Conservation (phyloP, 2,113 vertebrate species). For the Genyomyrus donnyi region DNA sequence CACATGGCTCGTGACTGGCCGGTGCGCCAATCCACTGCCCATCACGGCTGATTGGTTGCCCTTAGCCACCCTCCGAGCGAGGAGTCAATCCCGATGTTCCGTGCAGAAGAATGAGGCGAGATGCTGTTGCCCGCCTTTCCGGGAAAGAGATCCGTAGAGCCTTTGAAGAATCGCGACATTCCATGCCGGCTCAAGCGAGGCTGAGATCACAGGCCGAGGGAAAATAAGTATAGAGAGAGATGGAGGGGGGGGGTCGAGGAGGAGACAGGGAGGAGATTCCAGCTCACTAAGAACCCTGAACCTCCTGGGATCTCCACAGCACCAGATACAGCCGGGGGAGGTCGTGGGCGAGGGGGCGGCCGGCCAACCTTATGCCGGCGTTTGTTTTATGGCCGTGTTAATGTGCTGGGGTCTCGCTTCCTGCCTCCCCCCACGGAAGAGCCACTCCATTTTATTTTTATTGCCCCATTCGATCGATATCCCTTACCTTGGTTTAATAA, state of each 20-base stretch:
- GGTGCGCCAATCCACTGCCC: slow-evolving; percentile 7
- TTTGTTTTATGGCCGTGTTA: slow-evolving; percentile 54
- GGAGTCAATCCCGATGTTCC: slow-evolving; percentile 38
- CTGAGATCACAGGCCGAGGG: slow-evolving; percentile 40
- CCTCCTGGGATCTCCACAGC: slow-evolving; percentile 46
- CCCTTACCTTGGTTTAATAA: slow-evolving; percentile 11
- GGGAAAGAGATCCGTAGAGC: slow-evolving; percentile 45
- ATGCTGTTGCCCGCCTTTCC: slow-evolving; percentile 42
- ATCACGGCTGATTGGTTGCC: slow-evolving; percentile 29
- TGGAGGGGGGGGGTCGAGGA: slow-evolving; percentile 5
- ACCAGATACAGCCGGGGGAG: slow-evolving; percentile 53
- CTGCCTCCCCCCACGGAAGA: background rate
- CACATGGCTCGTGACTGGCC: background rate
- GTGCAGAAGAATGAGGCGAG: slow-evolving; percentile 37
- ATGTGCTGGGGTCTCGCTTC: slow-evolving; percentile 44
- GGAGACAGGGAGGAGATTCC: slow-evolving; percentile 47
- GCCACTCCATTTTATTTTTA: background rate
- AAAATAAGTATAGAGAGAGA: slow-evolving; percentile 24
- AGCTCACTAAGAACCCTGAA: slow-evolving; percentile 54
- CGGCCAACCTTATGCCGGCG: slow-evolving; percentile 37
- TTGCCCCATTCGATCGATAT: slow-evolving; percentile 5
- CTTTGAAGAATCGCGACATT: slow-evolving; percentile 45
- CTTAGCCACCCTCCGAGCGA: slow-evolving; percentile 40
- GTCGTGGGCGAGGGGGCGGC: slow-evolving; percentile 26
- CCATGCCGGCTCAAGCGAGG: slow-evolving; percentile 38